Percentiles rank a stretch among this genome's conserved stretches.
Conservation (phyloP, 1,140 invertebrate species). For the Leptinotarsa defecta region DNA sequence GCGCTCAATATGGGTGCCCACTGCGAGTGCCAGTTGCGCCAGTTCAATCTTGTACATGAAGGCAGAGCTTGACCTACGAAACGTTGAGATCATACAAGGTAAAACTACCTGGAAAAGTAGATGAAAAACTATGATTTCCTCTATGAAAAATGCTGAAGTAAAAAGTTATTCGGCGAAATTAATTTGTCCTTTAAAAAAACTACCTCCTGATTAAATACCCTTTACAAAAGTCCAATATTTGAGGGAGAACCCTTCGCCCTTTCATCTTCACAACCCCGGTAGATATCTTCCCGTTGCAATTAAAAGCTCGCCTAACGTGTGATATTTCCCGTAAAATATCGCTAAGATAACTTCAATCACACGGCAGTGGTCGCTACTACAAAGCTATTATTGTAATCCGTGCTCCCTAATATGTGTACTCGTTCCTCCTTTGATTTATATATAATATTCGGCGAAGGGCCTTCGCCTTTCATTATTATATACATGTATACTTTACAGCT, state of each 20-base stretch:
- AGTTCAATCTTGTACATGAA: no score
- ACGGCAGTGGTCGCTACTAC: constrained; percentile 37
- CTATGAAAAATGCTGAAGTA: no score
- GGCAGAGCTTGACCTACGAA: no score
- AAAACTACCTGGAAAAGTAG: no score
- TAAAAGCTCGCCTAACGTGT: constrained; percentile 40
- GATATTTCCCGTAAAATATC: constrained; percentile 41
- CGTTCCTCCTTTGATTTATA: constrained; percentile 43
- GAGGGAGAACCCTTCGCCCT: not conserved
- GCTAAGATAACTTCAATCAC: constrained; percentile 44
- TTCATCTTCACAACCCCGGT: constrained; percentile 9
- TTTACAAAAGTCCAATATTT: not conserved
- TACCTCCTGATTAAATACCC: no score
- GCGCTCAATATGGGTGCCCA: no score
- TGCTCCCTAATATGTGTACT: constrained; percentile 40
- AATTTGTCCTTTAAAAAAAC: no score
- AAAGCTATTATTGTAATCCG: constrained; percentile 45
- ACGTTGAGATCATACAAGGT: no score
- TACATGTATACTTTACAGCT: constrained; percentile 43
- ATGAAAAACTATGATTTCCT: no score
- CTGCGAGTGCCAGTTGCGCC: no score
- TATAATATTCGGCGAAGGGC: constrained; percentile 41
- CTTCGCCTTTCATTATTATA: constrained; percentile 35
- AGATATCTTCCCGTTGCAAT: constrained; percentile 32
- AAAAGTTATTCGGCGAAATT: no score